Evolutionary conservation across 2,888 invertebrate species (phyloP), one percentile per base, ranked within the genome.

Genomic region (Agrypnus murinus): DNA sequence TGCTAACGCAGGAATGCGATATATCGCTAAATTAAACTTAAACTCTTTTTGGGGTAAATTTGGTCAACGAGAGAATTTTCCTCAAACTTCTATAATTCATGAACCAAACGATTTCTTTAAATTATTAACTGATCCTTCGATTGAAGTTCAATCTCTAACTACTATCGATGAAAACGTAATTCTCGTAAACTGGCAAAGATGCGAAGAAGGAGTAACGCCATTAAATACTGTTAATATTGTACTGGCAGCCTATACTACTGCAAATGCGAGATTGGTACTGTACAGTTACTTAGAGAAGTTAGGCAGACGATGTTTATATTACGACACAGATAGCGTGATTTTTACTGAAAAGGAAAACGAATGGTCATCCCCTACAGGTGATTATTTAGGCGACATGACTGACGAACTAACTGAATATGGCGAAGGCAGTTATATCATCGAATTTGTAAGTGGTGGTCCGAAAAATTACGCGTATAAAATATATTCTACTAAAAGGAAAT

Each of bases 301-400:
- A 5, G 78, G 73, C 4, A 59, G 74, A 34, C 50, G 81, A 9
- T 80, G 80, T 8, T 60, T 85, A 8, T 84, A 85, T 72, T 82
- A 73, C 53, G 84, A 85, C 62, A 84, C 57, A 1, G 57, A 57
- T 15, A 17, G 15, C 10, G 36, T 38, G 36, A 36, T 57, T 1
- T 57, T 36, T 17, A 8, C 17, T 8, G 10, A 84, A 0, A 84
- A 84, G 78, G 7, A 70, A 73, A 8, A 62, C 74, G 1, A 83
- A 82, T 17, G 77, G 78, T 63, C 80, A 36, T 36, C 57, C 7
- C 2, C 1, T 2, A n/a, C 9, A 2, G 55, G 75, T 8, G 78
- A 78, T 31, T 75, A 72, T 48, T 83, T 4, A 83, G 84, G 0
- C 80, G 84, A 62, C 65, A 83, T 84, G 63, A 84, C 82, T 0